Conservation (phyloP, 2,888 invertebrate species). For the Dicyrtomina minuta region DNA sequence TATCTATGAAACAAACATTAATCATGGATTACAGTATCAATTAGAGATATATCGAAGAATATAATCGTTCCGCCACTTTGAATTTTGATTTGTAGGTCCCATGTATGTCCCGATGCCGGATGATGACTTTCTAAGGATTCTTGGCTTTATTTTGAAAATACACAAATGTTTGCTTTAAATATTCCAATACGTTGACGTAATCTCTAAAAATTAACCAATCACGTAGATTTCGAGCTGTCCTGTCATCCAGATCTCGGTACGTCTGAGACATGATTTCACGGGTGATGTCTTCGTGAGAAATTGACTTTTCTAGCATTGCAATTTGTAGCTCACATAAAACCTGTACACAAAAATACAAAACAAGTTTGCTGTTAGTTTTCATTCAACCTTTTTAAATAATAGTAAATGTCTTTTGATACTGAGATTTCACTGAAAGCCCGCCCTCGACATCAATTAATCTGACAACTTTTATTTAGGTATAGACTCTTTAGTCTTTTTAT, state of each 20-base stretch:
- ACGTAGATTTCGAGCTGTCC: constrained; percentile 60
- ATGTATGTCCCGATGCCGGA: constrained; percentile 9
- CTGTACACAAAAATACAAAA: constrained; percentile 54
- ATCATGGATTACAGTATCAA: constrained; percentile 24
- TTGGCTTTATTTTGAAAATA: constrained; percentile 48
- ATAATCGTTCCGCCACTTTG: constrained; percentile 22
- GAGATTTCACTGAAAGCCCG: not conserved
- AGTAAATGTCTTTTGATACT: not conserved
- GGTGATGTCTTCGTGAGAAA: constrained; percentile 57
- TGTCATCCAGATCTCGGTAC: constrained; percentile 56
- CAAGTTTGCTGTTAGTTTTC: constrained; percentile 15
- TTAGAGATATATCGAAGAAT: constrained; percentile 18
- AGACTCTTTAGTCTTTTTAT: constrained; percentile 19
- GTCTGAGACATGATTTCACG: constrained; percentile 56
- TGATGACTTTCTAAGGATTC: constrained; percentile 16
- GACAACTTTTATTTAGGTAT: constrained; percentile 16
- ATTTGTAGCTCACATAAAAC: constrained; percentile 71
- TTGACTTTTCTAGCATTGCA: constrained; percentile 61
- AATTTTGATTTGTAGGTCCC: constrained; percentile 18
- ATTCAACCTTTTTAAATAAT: not conserved
- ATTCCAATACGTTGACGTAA: constrained; percentile 65
- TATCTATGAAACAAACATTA: constrained; percentile 15
- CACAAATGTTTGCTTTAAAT: constrained; percentile 60
- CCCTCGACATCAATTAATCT: constrained; percentile 4
- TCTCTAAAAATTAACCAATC: constrained; percentile 67